Conservation (phyloP, 2,888 invertebrate species). For the Bruchidius siliquastri region DNA sequence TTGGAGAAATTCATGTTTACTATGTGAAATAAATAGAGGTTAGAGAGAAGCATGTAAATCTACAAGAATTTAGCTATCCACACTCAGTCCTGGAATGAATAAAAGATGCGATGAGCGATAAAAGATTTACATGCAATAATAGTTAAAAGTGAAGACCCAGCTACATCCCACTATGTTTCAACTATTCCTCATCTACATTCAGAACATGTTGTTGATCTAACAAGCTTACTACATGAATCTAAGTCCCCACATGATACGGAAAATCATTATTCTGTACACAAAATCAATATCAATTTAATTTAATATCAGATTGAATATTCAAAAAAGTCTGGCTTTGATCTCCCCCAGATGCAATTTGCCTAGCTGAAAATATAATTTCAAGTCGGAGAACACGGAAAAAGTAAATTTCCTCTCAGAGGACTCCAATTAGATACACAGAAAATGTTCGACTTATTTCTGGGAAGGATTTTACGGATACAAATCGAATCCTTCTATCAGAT, state of each 20-base stretch:
- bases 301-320: conserved; percentile 8
- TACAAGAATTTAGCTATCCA: no score
- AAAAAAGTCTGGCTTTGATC: conserved; percentile 7
- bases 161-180: not conserved
- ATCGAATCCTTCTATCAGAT: not conserved
- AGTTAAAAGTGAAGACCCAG: no score
- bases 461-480: not conserved
- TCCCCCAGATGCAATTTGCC: conserved; percentile 7
- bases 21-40: no score
- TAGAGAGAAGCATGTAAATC: no score
- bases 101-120: no score
- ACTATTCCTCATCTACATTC: not conserved
- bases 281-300: conserved; percentile 9
- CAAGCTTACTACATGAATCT: not conserved
- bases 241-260: not conserved
- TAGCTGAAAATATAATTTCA: conserved; percentile 3
- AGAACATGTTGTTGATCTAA: not conserved
- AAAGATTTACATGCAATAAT: no score
- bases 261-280: not conserved
- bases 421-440: not conserved
- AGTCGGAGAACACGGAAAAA: not conserved
- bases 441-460: not conserved
- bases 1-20: no score
- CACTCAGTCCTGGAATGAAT: no score
- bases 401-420: not conserved